phyloP scores from a whole-genome alignment of 2,797 vertebrate species.

The Galaxias olidus region DNA sequence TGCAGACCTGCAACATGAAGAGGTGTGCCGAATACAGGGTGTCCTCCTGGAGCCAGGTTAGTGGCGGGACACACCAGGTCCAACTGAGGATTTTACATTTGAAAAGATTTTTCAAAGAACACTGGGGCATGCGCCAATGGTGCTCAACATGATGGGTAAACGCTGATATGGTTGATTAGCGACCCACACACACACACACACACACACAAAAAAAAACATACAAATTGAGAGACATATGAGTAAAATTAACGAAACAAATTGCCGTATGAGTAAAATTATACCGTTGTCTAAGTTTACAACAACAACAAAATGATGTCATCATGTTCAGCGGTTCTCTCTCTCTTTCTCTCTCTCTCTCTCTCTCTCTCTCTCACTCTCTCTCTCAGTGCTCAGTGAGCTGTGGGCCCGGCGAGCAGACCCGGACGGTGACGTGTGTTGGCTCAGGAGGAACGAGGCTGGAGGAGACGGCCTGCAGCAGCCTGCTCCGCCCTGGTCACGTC shows the following conservation, averaged over 20 bases:
- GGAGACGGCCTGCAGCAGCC: slow-evolving; percentile 73
- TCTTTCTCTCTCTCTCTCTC: slow-evolving; percentile 17
- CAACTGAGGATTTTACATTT: too few relatives aligned
- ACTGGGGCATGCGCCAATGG: too few relatives aligned
- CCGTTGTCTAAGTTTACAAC: too few relatives aligned
- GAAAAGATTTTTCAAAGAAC: too few relatives aligned
- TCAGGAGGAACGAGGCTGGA: slow-evolving; percentile 72
- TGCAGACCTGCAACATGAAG: slow-evolving; percentile 84
- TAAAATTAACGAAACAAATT: too few relatives aligned
- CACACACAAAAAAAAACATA: too few relatives aligned
- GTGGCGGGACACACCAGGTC: slow-evolving; percentile 29
- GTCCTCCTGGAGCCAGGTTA: slow-evolving; percentile 84
- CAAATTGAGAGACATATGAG: too few relatives aligned
- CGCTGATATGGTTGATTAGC: too few relatives aligned
- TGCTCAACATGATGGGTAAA: too few relatives aligned
- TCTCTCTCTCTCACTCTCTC: slow-evolving; percentile 8
- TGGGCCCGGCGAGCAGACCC: slow-evolving; percentile 83
- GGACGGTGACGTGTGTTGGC: slow-evolving; percentile 79
- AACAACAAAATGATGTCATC: too few relatives aligned
- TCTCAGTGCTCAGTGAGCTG: slow-evolving; percentile 89
- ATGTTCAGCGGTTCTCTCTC: background rate
- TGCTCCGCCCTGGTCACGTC: slow-evolving; percentile 67
- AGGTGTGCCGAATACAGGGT: slow-evolving; percentile 78
- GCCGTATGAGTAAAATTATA: too few relatives aligned
- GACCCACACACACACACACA: too few relatives aligned